Percentiles rank a stretch among this genome's conserved stretches.
phyloP scores from a whole-genome alignment of 2,113 vertebrate species.

The Atractosteus spatula region DNA sequence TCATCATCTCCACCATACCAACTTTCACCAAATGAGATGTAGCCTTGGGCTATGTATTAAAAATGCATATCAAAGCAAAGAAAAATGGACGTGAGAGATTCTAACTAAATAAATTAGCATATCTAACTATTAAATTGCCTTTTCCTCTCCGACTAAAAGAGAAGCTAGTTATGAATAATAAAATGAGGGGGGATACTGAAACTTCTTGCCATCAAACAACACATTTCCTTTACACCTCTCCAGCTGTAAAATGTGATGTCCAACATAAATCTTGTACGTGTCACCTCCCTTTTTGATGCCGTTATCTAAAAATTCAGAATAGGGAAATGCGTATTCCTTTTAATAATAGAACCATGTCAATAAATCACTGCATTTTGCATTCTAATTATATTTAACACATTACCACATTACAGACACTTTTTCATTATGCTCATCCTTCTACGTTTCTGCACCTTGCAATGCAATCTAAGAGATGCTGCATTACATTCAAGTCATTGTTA shows the following conservation, averaged over 20 bases:
- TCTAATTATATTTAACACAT: no score
- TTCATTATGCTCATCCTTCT: no score
- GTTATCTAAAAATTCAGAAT: no score
- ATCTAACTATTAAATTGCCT: slow-evolving; percentile 70
- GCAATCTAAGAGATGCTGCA: no score
- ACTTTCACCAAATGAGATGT: slow-evolving; percentile 90
- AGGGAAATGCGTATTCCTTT: no score
- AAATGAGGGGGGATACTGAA: slow-evolving; percentile 34
- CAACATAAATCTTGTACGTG: slow-evolving; percentile 23
- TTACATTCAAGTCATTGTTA: no score
- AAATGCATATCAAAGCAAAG: slow-evolving; percentile 98
- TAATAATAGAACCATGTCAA: no score
- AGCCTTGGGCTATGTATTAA: slow-evolving; percentile 89
- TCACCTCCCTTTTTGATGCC: no score
- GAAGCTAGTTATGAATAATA: slow-evolving; percentile 58
- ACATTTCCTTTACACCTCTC: slow-evolving; percentile 18
- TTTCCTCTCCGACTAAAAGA: slow-evolving; percentile 41
- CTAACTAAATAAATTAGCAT: slow-evolving; percentile 83
- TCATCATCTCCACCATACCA: slow-evolving; percentile 84
- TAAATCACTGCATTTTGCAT: no score
- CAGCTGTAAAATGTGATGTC: slow-evolving; percentile 36
- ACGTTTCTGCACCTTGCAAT: no score
- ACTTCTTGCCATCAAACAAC: slow-evolving; percentile 24
- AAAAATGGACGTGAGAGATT: slow-evolving; percentile 84
- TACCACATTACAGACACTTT: no score